A percentile compares a stretch with the other conserved stretches of the same genome.
Evolutionary conservation across 92 coral and sea anemone genomes (phyloP).

Genomic region (Paramuricea clavata): DNA sequence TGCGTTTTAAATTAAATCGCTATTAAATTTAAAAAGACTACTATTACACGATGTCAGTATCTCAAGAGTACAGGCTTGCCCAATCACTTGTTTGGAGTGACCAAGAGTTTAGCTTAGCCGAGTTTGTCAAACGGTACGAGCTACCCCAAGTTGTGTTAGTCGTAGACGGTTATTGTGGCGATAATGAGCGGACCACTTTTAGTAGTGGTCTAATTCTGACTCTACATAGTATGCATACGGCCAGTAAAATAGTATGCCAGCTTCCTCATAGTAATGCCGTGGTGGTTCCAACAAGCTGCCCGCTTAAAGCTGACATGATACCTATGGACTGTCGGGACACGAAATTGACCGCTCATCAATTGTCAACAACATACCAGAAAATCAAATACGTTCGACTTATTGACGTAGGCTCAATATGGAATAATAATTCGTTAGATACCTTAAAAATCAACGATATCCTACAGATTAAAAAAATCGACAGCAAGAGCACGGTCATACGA

Average conservation of each 20-base stretch:
- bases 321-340: neutral
- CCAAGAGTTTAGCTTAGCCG: no score
- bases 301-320: neutral
- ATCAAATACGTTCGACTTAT: neutral
- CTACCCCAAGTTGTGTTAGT: no score
- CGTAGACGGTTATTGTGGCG: slow-evolving; percentile 26
- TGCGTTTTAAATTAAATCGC: no score
- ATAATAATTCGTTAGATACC: neutral
- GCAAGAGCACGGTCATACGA: neutral
- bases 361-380: no score
- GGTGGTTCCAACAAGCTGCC: no score
- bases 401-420: neutral
- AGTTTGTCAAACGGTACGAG: no score
- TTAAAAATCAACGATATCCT: no score
- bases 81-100: neutral
- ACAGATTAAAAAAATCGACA: slow-evolving; percentile 17
- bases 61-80: neutral
- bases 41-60: neutral
- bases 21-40: no score
- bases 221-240: neutral
- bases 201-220: slow-evolving; percentile 15
- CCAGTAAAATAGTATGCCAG: no score
- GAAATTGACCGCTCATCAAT: neutral
- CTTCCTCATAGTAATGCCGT: neutral
- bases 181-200: neutral